Percentiles rank a stretch among this genome's conserved stretches.
phyloP scores from a whole-genome alignment of 2,113 vertebrate species.

The Gallinago paraguaiae region DNA sequence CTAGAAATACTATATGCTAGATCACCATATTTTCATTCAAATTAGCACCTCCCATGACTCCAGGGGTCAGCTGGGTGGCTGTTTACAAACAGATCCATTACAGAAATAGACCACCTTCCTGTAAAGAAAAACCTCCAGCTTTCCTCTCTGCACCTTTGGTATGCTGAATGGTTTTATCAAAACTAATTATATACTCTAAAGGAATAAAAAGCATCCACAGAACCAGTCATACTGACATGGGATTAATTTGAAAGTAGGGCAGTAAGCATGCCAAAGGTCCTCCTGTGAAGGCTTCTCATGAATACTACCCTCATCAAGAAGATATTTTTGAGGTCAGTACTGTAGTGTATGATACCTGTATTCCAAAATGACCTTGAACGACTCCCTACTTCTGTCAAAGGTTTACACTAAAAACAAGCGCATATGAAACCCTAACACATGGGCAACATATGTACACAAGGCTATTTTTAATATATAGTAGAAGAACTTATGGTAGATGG shows the following conservation, averaged over 20 bases:
- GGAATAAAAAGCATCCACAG: conserved; percentile 67
- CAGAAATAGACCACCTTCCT: conserved; percentile 1
- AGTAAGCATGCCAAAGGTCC: conserved; percentile 58
- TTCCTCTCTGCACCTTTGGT: conserved; percentile 49
- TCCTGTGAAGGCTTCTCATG: conserved; percentile 58
- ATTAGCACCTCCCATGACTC: background rate
- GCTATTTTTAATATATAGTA: conserved; percentile 55
- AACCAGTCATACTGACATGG: conserved; percentile 55
- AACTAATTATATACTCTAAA: conserved; percentile 69
- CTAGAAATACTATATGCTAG: conserved; percentile 16
- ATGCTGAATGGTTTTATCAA: conserved; percentile 59
- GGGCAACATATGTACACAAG: conserved; percentile 44
- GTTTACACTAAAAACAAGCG: conserved; percentile 37
- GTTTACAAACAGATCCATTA: conserved; percentile 52
- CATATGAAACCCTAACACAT: conserved; percentile 53
- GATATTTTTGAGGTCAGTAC: conserved; percentile 50
- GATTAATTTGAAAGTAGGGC: conserved; percentile 66
- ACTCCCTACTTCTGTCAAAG: conserved; percentile 38
- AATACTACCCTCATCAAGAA: conserved; percentile 63
- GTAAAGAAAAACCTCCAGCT: conserved; percentile 25
- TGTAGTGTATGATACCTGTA: conserved; percentile 50
- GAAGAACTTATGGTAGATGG: conserved; percentile 29
- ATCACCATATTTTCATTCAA: background rate
- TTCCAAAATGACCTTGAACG: conserved; percentile 61
- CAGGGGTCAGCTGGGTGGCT: background rate